Evolutionary conservation across 2,113 vertebrate species (phyloP).

Genomic region (Solea solea): DNA sequence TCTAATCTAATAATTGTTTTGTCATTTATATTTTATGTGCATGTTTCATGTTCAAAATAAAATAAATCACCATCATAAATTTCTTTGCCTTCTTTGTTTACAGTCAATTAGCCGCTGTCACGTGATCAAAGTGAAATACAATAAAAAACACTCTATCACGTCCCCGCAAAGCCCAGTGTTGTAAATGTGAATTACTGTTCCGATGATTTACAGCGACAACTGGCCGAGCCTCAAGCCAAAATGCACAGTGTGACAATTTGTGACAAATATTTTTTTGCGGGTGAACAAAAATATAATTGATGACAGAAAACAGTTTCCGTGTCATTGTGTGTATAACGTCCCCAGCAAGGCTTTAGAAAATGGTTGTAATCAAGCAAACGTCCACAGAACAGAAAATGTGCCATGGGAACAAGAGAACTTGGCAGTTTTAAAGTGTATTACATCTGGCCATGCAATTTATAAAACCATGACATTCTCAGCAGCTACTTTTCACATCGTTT

Average conservation of each 20-base stretch:
- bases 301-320: conserved; percentile 23
- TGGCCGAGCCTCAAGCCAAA: conserved; percentile 24
- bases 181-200: conserved; percentile 19
- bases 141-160: background rate
- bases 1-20: too few relatives aligned
- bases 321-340: conserved; percentile 19
- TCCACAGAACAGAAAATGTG: conserved; percentile 16
- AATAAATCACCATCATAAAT: background rate
- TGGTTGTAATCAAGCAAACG: conserved; percentile 16
- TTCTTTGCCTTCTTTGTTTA: background rate
- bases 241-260: conserved; percentile 22
- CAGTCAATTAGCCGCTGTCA: background rate
- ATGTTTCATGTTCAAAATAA: too few relatives aligned
- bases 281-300: conserved; percentile 28
- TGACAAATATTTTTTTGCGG: conserved; percentile 37
- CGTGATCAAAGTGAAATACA: background rate
- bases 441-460: conserved; percentile 47
- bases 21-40: too few relatives aligned
- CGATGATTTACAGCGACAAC: conserved; percentile 36
- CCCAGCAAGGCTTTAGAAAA: conserved; percentile 24
- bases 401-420: conserved; percentile 20
- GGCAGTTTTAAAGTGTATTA: conserved; percentile 44
- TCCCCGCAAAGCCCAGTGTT: conserved; percentile 1
- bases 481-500: conserved; percentile 31
- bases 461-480: conserved; percentile 34